phyloP scores from a whole-genome alignment of 1,140 invertebrate species.

The Phymastichus coffea region DNA sequence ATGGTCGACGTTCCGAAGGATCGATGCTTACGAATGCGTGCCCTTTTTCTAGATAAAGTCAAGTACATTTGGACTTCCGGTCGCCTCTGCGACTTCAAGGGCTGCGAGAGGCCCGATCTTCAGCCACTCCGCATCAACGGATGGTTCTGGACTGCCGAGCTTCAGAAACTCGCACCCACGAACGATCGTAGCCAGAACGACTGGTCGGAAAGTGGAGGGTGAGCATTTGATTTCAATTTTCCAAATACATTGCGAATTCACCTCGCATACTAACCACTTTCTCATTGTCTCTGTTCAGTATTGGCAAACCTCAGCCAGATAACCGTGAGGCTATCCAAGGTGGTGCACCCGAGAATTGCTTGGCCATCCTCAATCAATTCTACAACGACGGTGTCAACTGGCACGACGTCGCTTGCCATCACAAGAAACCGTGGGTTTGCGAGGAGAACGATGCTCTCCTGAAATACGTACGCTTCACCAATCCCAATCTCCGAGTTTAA shows the following conservation, averaged over 20 bases:
- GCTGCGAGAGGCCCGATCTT: conserved; percentile 76
- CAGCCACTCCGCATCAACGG: conserved; percentile 76
- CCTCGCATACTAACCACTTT: background rate
- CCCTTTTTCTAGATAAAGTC: conserved; percentile 55
- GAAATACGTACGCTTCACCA: conserved; percentile 77
- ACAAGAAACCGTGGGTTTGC: conserved; percentile 79
- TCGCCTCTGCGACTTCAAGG: conserved; percentile 80
- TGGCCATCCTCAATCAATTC: conserved; percentile 79
- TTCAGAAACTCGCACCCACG: conserved; percentile 76
- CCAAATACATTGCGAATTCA: no score
- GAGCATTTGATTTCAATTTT: conserved; percentile 29
- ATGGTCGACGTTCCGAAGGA: no score
- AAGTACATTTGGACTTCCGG: conserved; percentile 88
- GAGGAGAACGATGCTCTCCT: conserved; percentile 79
- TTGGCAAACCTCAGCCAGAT: conserved; percentile 78
- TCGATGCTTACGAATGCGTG: no score
- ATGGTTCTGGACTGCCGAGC: conserved; percentile 85
- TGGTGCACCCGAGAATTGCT: conserved; percentile 75
- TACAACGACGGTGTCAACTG: conserved; percentile 85
- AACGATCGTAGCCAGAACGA: conserved; percentile 75
- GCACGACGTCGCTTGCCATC: conserved; percentile 85
- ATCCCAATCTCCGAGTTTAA: conserved; percentile 68
- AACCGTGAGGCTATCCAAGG: conserved; percentile 77
- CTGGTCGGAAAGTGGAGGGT: conserved; percentile 79
- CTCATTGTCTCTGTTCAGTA: conserved; percentile 45